These are phyloP conservation scores for Amia ocellicauda DNA, from an alignment of 2,113 vertebrate species.

Conservation along the genomic window DNA sequence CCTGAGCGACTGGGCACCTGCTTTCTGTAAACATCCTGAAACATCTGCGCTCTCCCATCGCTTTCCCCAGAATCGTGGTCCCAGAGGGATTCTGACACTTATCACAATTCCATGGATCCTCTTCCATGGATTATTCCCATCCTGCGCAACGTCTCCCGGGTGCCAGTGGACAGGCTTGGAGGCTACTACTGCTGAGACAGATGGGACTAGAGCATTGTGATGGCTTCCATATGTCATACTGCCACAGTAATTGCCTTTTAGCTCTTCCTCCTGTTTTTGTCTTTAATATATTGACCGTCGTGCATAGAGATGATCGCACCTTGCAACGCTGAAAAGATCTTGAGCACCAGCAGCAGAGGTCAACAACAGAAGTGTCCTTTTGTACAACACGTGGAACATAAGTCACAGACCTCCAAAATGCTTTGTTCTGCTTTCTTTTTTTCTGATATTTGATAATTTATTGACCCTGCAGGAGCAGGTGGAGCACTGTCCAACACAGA, in stretches of 20 bases:
- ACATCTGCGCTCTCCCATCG: conserved; percentile 33
- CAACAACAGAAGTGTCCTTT: no score
- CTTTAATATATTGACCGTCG: conserved; percentile 30
- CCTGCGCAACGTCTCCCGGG: conserved; percentile 50
- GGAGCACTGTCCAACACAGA: no score
- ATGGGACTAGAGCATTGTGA: conserved; percentile 58
- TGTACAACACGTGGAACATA: no score
- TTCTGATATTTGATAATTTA: no score
- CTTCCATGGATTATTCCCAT: conserved; percentile 59
- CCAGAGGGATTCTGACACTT: conserved; percentile 43
- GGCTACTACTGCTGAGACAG: conserved; percentile 52
- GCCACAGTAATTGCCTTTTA: conserved; percentile 24
- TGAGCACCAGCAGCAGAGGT: no score
- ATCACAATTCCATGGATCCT: conserved; percentile 51
- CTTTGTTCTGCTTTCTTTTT: no score
- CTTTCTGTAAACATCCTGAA: conserved; percentile 50
- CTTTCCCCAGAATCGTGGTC: conserved; percentile 32
- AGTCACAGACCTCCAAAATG: no score
- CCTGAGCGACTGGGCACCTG: conserved; percentile 53
- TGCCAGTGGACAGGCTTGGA: conserved; percentile 45
- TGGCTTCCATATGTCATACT: conserved; percentile 65
- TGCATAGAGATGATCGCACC: conserved; percentile 27
- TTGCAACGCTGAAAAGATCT: no score
- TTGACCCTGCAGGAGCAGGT: no score
- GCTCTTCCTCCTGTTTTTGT: conserved; percentile 42